Evolutionary conservation across 2,797 vertebrate genomes (phyloP).

Genomic region (Caiman crocodilus): DNA sequence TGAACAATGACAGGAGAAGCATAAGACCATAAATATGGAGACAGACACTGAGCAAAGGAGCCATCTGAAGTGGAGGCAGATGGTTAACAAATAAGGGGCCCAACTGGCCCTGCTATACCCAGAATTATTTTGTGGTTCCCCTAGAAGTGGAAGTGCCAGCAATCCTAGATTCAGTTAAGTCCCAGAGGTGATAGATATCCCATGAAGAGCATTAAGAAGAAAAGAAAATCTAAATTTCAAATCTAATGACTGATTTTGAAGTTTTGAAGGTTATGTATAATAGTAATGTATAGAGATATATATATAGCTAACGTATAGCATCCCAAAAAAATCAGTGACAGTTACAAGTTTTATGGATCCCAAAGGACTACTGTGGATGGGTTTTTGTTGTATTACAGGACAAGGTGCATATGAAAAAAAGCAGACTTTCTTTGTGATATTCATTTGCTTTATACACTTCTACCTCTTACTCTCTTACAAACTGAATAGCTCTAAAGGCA

Average conservation of each 20-base stretch:
- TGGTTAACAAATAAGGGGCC: rapidly evolving
- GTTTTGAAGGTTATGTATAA: not conserved
- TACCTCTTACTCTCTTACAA: not conserved
- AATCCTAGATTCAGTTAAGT: not conserved
- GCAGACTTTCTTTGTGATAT: not conserved
- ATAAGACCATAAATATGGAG: not conserved
- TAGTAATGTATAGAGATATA: no score
- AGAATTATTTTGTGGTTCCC: rapidly evolving
- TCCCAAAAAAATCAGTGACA: not conserved
- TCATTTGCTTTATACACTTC: not conserved
- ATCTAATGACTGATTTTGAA: rapidly evolving
- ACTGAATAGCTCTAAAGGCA: not conserved
- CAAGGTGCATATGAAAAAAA: not conserved
- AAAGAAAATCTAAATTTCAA: not conserved
- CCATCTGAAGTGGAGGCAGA: not conserved
- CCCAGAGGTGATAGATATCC: not conserved
- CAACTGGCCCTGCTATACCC: not conserved
- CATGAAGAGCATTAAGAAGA: not conserved
- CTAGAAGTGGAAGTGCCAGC: not conserved
- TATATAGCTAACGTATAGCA: not conserved
- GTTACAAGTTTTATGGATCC: not conserved
- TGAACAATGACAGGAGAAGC: not conserved
- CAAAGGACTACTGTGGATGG: not conserved
- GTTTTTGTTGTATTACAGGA: not conserved
- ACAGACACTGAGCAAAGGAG: not conserved